Conservation (phyloP, 2,888 invertebrate species). For the Oxystoma pomonae region DNA sequence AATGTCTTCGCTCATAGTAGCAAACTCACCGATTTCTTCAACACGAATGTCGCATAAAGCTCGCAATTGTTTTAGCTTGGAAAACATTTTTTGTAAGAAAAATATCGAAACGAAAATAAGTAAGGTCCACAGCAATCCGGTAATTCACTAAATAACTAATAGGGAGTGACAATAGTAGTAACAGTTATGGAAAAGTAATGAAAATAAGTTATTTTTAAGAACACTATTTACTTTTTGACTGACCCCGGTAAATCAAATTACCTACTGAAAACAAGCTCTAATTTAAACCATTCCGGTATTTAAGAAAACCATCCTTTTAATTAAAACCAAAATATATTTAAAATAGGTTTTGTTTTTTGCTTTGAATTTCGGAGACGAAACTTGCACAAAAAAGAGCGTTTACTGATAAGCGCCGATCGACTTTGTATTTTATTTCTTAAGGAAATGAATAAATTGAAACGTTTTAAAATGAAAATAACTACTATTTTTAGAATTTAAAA, state of each 20-base stretch:
- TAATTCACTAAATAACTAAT: background rate
- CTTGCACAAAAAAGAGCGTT: background rate
- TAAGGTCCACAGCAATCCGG: background rate
- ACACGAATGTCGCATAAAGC: too few species aligned
- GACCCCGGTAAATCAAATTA: background rate
- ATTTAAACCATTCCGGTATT: background rate
- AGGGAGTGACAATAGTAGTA: background rate
- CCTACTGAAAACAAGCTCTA: background rate
- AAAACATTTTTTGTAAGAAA: too few species aligned
- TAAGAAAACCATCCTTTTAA: background rate
- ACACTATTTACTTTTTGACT: background rate
- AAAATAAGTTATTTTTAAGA: background rate
- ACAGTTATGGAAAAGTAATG: background rate
- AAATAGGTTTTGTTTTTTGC: background rate
- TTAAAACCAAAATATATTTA: background rate
- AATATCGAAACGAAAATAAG: too few species aligned
- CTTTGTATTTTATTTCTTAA: background rate
- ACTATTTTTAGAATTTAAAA: background rate
- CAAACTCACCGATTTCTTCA: too few species aligned
- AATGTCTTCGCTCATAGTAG: too few species aligned
- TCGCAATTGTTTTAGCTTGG: too few species aligned
- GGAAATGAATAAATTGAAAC: background rate
- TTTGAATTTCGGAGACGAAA: background rate
- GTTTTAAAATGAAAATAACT: background rate
- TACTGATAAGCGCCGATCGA: background rate